Evolutionary conservation across 2,797 vertebrate genomes (phyloP), one percentile per base, ranked within the genome.

Genomic region (Cyclura pinguis): DNA sequence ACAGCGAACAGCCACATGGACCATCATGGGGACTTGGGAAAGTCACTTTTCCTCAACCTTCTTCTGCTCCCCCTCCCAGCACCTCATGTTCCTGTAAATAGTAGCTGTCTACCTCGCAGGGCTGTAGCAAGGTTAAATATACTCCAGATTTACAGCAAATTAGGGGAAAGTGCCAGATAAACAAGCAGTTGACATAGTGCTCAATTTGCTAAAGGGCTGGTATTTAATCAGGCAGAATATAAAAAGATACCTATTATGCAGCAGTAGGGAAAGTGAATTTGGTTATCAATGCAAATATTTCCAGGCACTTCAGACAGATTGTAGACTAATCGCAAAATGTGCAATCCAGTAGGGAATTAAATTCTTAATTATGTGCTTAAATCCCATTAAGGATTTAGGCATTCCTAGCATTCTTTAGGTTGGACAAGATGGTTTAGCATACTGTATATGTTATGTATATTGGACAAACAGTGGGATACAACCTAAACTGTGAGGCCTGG

Each of bases 211-310:
- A 85, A 85, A 89, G 83, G 88, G 73, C 59, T 85, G 76, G 76
- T 85, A 77, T 89, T 89, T 85, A 89, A 89, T 89, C 88, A 89
- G 83, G 83, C 74, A 80, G 82, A 72, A 69, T 80, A 85, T 55
- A 80, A 85, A 78, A 89, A 89, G 83, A 47, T 85, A 69, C 83
- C 82, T 80, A 85, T 89, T 85, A 89, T 87, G 85, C 59, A 69
- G 89, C 72, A 87, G 76, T 84, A 67, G 62, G 80, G 80, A 77
- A 57, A 69, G 47, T 29, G 64, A 55, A 69, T 87, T 87, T 87
- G 73, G 80, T 91, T 87, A 84, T 87, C 89, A 91, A 83, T 91
- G 86, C 18, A 13, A 87, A 91, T 91, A 91, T 91, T 84, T 87
- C 62, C 81, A 87, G 72, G 47, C 85, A 91, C 72, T 90, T 77